Evolutionary conservation across 2,797 vertebrate species (phyloP), one percentile per base, ranked within the genome.

Genomic region (Potorous gilbertii): DNA sequence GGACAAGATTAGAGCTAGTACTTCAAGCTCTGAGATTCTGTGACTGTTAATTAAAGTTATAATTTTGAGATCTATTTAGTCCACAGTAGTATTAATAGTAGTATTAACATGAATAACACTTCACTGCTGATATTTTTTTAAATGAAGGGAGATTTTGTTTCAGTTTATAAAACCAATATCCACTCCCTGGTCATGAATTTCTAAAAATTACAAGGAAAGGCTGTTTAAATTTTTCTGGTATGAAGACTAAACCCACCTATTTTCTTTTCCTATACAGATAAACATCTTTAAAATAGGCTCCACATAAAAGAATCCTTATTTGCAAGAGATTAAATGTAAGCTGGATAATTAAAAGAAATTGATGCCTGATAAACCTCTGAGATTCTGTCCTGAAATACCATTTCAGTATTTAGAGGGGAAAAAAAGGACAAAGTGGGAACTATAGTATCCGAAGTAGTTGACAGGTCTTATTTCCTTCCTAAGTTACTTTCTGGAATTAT

Each of bases 201-300:
- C 92, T 91, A 92, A 96, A 96, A 93, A 62, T 3, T 34, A 93
- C 91, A 95, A 52, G 52, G 52, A 52, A 52, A 52, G 52, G 52
- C 52, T 52, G 52, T 52, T 52, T 52, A 52, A 52, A 52, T 52
- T 52, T 52, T 52, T 52, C 52, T 52, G 0, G 52, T 52, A 74
- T 74, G 34, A 74, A 74, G 34, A 16, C 34, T 74, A 74, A 40
- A n/a, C 14, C 14, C 4, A 14, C 31, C 34, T 66, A n/a, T 8
- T 27, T 92, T 66, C 5, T 11, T 57, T 97, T 97, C 96, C 18
- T 97, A 95, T 91, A 94, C 96, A 98, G 97, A 59, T 97, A 55
- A 98, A 96, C 93, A 98, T 97, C 97, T 98, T 93, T 97, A 97
- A 96, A 98, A 95, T 40, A 97, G 97, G 11, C 90, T 98, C 81